Evolutionary conservation across 2,113 vertebrate genomes (phyloP).

Genomic region (Lepus americanus): DNA sequence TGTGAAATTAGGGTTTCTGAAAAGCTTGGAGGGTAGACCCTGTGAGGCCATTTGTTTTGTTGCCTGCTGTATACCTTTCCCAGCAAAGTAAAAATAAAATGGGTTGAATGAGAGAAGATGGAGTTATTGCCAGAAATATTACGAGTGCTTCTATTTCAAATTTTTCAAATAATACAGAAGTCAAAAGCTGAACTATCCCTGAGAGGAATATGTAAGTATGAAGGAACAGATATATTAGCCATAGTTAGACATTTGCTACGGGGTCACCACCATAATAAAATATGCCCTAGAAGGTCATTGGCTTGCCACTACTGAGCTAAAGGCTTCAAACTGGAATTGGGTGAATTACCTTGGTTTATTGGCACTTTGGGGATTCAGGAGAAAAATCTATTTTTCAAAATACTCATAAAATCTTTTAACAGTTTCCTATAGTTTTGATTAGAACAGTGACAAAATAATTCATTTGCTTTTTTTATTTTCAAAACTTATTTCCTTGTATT

Average conservation of each 20-base stretch:
- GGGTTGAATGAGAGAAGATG: not conserved
- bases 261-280: not conserved
- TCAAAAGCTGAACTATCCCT: not conserved
- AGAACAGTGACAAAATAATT: constrained; percentile 41
- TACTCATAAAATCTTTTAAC: constrained; percentile 7
- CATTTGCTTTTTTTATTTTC: not conserved
- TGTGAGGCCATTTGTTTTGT: not conserved
- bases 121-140: not conserved
- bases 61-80: not conserved
- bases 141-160: not conserved
- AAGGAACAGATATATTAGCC: not conserved
- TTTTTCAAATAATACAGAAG: constrained; percentile 1
- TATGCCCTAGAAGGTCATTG: not conserved
- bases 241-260: not conserved
- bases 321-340: not conserved
- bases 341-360: not conserved
- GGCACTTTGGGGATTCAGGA: not conserved
- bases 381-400: constrained; percentile 55
- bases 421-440: constrained; percentile 9
- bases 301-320: not conserved
- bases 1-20: not conserved
- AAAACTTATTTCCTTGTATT: not conserved
- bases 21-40: not conserved
- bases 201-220: not conserved
- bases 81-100: not conserved